Percentiles rank a stretch among this genome's conserved stretches.
These are phyloP conservation scores for Crotalus viridis DNA, from an alignment of 2,113 vertebrate species.

Conservation along the genomic window DNA sequence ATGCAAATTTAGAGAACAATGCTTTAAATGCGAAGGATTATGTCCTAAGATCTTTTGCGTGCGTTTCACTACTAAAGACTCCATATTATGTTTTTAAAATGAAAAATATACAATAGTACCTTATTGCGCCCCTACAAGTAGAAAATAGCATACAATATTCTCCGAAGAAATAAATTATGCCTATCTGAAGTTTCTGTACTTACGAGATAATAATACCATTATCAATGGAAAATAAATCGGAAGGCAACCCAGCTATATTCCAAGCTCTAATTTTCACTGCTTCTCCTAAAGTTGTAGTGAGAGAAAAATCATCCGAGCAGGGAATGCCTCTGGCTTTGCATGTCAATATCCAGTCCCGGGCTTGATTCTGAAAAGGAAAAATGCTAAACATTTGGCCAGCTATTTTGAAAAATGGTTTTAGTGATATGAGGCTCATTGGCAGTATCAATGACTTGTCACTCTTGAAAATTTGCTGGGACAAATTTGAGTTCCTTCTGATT, in stretches of 20 bases:
- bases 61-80: neutral
- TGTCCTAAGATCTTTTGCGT: neutral
- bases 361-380: slow-evolving; percentile 74
- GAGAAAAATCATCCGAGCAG: slow-evolving; percentile 81
- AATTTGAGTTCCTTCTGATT: neutral
- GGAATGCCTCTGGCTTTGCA: slow-evolving; percentile 80
- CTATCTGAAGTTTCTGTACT: slow-evolving; percentile 53
- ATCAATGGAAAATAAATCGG: slow-evolving; percentile 87
- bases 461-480: neutral
- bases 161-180: neutral
- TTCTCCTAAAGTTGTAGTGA: slow-evolving; percentile 82
- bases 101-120: neutral
- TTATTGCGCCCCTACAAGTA: neutral
- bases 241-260: slow-evolving; percentile 89
- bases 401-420: neutral
- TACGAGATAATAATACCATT: slow-evolving; percentile 89
- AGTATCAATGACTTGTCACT: neutral
- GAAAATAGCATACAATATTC: neutral
- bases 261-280: slow-evolving; percentile 82
- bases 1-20: neutral
- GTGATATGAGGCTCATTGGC: neutral
- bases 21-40: neutral
- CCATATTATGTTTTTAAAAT: neutral
- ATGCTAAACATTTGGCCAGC: slow-evolving; percentile 4
- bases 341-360: slow-evolving; percentile 75